Base-by-base conservation (phyloP, 2,797 vertebrate genomes). In the Catamblyrhynchus diadema region DNA sequence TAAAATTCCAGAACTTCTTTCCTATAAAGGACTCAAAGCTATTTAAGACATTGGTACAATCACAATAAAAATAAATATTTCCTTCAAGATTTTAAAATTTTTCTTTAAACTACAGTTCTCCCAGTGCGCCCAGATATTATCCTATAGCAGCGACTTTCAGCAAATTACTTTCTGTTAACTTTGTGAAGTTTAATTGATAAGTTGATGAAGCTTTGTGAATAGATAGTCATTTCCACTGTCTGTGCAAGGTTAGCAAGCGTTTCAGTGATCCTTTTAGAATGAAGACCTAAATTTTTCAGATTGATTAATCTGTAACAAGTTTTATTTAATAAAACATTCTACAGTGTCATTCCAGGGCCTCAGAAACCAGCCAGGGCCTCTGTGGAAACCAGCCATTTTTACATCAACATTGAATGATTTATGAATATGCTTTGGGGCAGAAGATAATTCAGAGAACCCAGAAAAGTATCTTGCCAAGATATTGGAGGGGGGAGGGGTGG, bases 401-500 rank as follows among this genome's bases (percentile, higher is more conserved):
- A 91, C 82, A 95, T 92, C 86, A 94, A 71, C 72, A 92, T 48
- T 96, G 94, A 97, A 97, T 97, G 93, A 98, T 97, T 97, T 97
- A 98, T 97, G 79, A 97, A 77, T 62, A 82, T 93, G 89, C 67
- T 93, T 97, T 93, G 87, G 89, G 86, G 81, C 81, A 95, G 92
- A 96, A 95, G 67, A 94, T 93, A 96, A 97, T 97, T 96, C 93
- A 95, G 90, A 96, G 83, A 47, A 95, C 32, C 80, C 78, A 94
- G 90, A 77, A 92, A 93, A 87, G 69, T 61, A 92, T 97, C 89
- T 91, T 93, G 84, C 64, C 70, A 71, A 85, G 50, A 77, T 45
- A 45, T 90, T 9, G 75, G 85, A 15, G 15, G 39, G 85, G 81
- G 47, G 39, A 9, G 73, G 80, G 81, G 45, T 47, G 50, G 27